A percentile compares a stretch with the other conserved stretches of the same genome.
These are phyloP conservation scores for Riptortus pedestris DNA, from an alignment of 1,140 invertebrate species.

Conservation along the genomic window DNA sequence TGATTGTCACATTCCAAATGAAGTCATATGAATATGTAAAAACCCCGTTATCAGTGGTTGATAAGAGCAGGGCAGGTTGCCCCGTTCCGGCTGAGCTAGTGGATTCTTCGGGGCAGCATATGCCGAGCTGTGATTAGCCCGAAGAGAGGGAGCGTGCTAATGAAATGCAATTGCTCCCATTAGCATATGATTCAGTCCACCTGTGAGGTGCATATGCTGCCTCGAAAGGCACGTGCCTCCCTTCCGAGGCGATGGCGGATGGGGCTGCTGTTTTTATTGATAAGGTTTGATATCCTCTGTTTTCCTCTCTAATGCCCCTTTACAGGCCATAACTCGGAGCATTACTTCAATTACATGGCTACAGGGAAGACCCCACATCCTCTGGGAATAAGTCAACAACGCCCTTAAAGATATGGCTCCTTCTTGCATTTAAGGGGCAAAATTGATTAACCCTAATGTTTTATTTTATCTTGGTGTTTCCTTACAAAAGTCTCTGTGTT, in stretches of 20 bases:
- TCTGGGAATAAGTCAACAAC: background rate
- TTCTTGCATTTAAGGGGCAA: too few species aligned
- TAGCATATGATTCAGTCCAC: conserved; percentile 9
- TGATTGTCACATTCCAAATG: too few species aligned
- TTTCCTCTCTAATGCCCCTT: conserved; percentile 1
- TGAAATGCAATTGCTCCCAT: conserved; percentile 9
- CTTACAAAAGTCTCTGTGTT: too few species aligned
- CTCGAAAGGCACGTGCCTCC: background rate
- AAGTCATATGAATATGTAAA: too few species aligned
- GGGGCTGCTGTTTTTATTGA: background rate
- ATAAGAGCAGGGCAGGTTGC: background rate
- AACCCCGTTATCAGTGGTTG: too few species aligned
- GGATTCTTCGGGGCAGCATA: background rate
- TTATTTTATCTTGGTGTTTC: too few species aligned
- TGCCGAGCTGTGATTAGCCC: background rate
- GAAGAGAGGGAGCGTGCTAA: background rate
- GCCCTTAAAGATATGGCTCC: background rate
- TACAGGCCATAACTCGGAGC: conserved; percentile 5
- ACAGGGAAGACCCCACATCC: background rate
- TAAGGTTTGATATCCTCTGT: conserved; percentile 6
- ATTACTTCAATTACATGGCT: conserved; percentile 10
- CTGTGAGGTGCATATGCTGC: conserved; percentile 3
- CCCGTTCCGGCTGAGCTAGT: too few species aligned
- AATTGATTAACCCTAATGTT: too few species aligned
- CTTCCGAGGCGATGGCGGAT: background rate